Base-by-base conservation (phyloP, 1,140 invertebrate species). In the Homarus americanus region DNA sequence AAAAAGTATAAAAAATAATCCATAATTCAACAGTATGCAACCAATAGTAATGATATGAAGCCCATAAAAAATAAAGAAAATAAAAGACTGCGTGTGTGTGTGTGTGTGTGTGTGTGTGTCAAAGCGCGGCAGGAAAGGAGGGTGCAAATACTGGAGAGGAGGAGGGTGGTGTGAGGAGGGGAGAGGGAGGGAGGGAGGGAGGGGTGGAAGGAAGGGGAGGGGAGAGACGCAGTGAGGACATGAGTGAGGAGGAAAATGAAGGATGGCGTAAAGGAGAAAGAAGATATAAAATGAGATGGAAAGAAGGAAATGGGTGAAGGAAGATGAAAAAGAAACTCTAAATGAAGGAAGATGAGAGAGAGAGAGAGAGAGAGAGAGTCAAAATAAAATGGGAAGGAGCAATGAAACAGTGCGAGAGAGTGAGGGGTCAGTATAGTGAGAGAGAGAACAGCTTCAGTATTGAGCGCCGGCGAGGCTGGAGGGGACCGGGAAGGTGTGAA, bases 401-500 rank as follows among this genome's bases (percentile, higher is more conserved):
- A 53, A 28, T 32, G 75, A 78, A 41, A 41, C 28, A 41, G 34
- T 20, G 75, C 28, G 75, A 78, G 75, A 40, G 40, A 76, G 75
- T 32, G 80, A 82, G 80, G 49, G 20, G 49, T 32, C 34, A 36
- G 32, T 17, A 34, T 24, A 58, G 28, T 58, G 34, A 72, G 49
- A 82, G 28, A 10, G 53, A 63, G 49, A 38, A 83, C 53, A 12
- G 28, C 53, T 15, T 58, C 49, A 49, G 75, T 87, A 87, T 87
- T 79, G 85, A 87, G 75, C 85, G 85, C 76, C 34, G 32, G 44
- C 63, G 34, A 40, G 40, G 34, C 75, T 36, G 85, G 41, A 78
- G 85, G 75, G 85, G n/a, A 38, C 49, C 44, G 85, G 75, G 85
- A 79, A 87, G 85, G 85, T 87, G 85, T 87, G 85, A 87, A 87